These are phyloP conservation scores for Acrocephalus kingi DNA, from an alignment of 2,113 vertebrate genomes.

Conservation along the genomic window DNA sequence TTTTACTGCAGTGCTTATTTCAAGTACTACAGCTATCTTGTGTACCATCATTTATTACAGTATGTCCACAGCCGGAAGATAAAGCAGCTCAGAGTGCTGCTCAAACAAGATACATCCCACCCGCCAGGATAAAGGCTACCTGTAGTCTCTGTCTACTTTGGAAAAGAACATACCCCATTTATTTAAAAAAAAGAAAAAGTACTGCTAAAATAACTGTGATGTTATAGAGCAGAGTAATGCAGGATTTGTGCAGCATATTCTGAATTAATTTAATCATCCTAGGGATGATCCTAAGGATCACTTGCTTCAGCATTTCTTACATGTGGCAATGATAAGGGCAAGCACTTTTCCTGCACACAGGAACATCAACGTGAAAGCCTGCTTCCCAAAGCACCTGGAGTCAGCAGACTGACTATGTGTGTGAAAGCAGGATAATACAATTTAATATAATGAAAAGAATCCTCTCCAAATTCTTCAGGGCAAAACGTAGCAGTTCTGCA, in stretches of 20 bases:
- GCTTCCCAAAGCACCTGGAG: background rate
- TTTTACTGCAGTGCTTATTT: background rate
- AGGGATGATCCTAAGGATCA: background rate
- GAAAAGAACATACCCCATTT: background rate
- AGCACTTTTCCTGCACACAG: background rate
- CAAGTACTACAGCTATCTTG: background rate
- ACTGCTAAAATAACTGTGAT: background rate
- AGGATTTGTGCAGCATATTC: background rate
- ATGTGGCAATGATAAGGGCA: background rate
- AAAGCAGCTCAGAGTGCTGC: background rate
- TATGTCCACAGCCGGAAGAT: background rate
- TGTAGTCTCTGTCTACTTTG: background rate
- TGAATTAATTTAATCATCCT: background rate
- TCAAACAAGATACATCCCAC: background rate
- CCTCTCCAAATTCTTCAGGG: background rate
- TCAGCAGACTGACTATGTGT: background rate
- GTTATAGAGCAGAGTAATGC: background rate
- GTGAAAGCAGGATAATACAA: background rate
- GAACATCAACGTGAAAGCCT: background rate
- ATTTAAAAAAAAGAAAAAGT: background rate
- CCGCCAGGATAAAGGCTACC: background rate
- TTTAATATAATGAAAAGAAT: background rate
- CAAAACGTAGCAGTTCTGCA: background rate
- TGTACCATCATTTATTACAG: background rate
- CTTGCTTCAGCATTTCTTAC: background rate